Conservation (phyloP, 2,113 vertebrate genomes). For the Nothobranchius furzeri region DNA sequence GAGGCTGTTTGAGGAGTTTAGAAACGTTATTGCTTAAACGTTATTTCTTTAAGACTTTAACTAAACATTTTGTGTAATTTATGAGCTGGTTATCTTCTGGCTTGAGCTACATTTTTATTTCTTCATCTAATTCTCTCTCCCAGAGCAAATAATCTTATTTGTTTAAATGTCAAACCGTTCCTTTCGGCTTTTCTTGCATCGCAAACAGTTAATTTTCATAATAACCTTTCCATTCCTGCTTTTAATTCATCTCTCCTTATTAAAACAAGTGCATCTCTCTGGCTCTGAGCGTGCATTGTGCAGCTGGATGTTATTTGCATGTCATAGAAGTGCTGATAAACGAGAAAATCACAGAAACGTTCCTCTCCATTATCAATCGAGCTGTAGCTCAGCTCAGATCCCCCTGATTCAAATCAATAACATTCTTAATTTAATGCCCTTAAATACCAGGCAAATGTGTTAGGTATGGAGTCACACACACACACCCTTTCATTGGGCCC, state of each 20-base stretch:
- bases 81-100: not conserved
- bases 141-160: conserved; percentile 11
- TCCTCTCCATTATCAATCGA: conserved; percentile 42
- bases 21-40: not conserved
- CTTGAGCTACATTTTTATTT: conserved; percentile 9
- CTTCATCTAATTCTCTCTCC: not conserved
- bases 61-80: too few relatives aligned
- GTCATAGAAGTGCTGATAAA: conserved; percentile 22
- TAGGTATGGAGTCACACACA: conserved; percentile 23
- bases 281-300: not conserved
- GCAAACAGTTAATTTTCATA: conserved; percentile 2
- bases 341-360: conserved; percentile 11
- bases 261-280: conserved; percentile 2
- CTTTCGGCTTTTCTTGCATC: not conserved
- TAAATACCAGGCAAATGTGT: conserved; percentile 51
- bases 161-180: conserved; percentile 8
- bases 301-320: conserved; percentile 14
- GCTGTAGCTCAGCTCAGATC: conserved; percentile 16
- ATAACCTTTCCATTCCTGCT: not conserved
- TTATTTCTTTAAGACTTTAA: not conserved
- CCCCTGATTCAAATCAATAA: conserved; percentile 64
- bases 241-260: conserved; percentile 32
- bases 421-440: conserved; percentile 49
- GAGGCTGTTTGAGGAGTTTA: not conserved
- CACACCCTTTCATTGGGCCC: conserved; percentile 14